phyloP scores from a whole-genome alignment of 2,888 invertebrate species.

The Sericinus montela region DNA sequence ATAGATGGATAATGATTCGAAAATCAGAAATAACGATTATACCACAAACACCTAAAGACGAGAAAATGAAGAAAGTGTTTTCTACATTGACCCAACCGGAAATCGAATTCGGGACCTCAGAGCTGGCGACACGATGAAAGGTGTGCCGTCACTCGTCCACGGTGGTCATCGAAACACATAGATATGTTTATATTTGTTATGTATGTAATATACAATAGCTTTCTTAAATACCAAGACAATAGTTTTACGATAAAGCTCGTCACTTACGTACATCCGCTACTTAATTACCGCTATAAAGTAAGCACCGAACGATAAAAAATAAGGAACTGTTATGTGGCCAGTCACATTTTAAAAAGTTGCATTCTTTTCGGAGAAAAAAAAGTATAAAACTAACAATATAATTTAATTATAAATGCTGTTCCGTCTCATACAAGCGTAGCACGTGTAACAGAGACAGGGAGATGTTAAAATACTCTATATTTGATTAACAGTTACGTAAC shows the following conservation, averaged over 20 bases:
- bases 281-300: conserved; percentile 6
- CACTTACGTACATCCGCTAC: conserved; percentile 1
- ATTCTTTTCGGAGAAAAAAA: not conserved
- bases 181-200: too few species aligned
- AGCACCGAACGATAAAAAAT: not conserved
- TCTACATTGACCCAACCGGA: too few species aligned
- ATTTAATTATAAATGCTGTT: too few species aligned
- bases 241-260: not conserved
- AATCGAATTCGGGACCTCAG: too few species aligned
- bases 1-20: too few species aligned
- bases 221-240: not conserved
- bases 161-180: too few species aligned
- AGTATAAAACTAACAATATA: too few species aligned
- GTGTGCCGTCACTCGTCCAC: too few species aligned
- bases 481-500: conserved; percentile 46
- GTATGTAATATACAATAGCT: not conserved
- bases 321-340: not conserved
- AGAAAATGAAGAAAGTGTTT: too few species aligned
- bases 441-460: not conserved
- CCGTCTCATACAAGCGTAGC: not conserved
- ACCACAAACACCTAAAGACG: too few species aligned
- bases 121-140: too few species aligned
- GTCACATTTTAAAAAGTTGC: not conserved
- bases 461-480: conserved; percentile 7
- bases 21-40: too few species aligned